A percentile compares a stretch with the other conserved stretches of the same genome.
Conservation (phyloP, 2,113 vertebrate genomes). For the Glareola pratincola region DNA sequence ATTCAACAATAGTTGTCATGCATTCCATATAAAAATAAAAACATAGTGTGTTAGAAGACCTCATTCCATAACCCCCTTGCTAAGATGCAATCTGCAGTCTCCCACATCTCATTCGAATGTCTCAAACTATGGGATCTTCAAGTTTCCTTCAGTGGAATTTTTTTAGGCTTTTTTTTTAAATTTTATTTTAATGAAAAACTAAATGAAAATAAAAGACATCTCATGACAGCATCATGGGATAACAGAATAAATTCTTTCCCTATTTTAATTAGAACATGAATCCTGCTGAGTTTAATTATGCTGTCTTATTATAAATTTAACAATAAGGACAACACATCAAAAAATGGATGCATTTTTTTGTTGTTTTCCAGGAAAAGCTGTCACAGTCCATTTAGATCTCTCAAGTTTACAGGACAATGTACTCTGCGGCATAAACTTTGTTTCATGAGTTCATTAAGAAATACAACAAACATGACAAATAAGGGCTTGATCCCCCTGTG, state of each 20-base stretch:
- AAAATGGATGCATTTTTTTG: neutral
- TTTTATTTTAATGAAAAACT: neutral
- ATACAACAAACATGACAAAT: neutral
- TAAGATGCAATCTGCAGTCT: neutral
- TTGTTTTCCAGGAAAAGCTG: neutral
- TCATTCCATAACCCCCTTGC: neutral
- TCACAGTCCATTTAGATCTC: neutral
- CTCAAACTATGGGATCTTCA: neutral
- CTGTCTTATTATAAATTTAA: neutral
- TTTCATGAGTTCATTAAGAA: neutral
- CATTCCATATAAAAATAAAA: neutral
- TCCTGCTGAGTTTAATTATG: constrained; percentile 12
- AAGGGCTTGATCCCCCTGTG: neutral
- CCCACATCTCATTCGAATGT: neutral
- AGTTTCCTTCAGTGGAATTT: neutral
- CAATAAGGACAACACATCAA: neutral
- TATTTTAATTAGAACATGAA: neutral
- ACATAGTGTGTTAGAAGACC: neutral
- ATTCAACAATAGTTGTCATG: neutral
- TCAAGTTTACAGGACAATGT: neutral
- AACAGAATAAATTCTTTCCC: neutral
- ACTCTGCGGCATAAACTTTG: neutral
- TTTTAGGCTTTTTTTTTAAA: neutral
- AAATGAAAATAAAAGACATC: neutral
- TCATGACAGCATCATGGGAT: neutral